Evolutionary conservation across 2,888 invertebrate species (phyloP), one percentile per base, ranked within the genome.

Genomic region (Zonitis immaculata): DNA sequence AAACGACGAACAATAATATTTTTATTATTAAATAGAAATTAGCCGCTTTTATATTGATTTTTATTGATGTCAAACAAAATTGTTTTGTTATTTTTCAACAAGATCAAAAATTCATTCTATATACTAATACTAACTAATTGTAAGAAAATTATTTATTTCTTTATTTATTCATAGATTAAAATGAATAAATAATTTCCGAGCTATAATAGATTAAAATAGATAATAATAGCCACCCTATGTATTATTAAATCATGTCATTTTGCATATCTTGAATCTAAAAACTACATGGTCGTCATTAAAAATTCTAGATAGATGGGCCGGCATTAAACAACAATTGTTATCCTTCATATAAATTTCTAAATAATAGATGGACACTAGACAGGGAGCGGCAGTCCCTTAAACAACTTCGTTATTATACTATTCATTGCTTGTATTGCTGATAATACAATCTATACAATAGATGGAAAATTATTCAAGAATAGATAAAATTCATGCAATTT

Each of bases 301-400:
- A 49, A 26, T 25, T 43, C 48, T 35, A 44, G 42, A 50, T 32
- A 50, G 50, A 50, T 32, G 50, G 42, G 7, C 39, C 43, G 18
- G 20, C 22, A 39, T 35, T 50, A 46, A 32, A 48, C 22, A 42
- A 53, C 49, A 53, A 49, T 53, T 53, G 53, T 53, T 49, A 45
- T 45, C 42, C 45, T 53, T 53, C 45, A 49, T 49, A 53, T 52
- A 43, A 49, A 45, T 44, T 52, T 47, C 49, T 32, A 48, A 51
- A 52, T 52, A 52, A 48, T 52, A 52, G 48, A 30, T 35, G 45
- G 30, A 43, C 44, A 49, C 49, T 35, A 49, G 30, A 43, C 44
- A 49, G 54, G 54, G 54, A 50, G 54, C 50, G 54, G 54, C 54
- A 50, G 47, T 50, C 54, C 39, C 54, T 44, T 50, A 47, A 50